A percentile compares a stretch with the other conserved stretches of the same genome.
phyloP scores from a whole-genome alignment of 2,888 invertebrate genomes.

The Agapostemon virescens region DNA sequence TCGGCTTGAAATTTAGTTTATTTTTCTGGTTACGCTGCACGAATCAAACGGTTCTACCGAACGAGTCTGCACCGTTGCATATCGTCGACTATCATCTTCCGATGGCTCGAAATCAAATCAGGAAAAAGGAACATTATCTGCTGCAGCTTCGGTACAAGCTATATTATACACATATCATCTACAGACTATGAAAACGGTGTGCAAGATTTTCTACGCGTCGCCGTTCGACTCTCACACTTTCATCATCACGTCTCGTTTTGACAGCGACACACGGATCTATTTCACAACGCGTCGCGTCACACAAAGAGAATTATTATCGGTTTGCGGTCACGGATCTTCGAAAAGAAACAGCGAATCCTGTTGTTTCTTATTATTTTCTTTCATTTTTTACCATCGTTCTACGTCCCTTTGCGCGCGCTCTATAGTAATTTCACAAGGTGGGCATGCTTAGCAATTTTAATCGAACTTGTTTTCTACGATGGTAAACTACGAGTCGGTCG shows the following conservation, averaged over 20 bases:
- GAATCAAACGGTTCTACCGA: slow-evolving; percentile 33
- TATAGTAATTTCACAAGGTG: slow-evolving; percentile 25
- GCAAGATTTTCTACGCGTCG: slow-evolving; percentile 55
- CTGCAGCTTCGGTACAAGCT: slow-evolving; percentile 28
- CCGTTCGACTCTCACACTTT: slow-evolving; percentile 59
- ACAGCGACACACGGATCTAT: not conserved
- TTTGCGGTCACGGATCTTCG: slow-evolving; percentile 15
- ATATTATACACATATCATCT: slow-evolving; percentile 28
- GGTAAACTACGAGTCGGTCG: not conserved
- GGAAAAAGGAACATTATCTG: slow-evolving; percentile 41
- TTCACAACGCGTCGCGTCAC: not conserved
- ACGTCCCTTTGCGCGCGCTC: slow-evolving; percentile 24
- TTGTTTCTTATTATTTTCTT: not conserved
- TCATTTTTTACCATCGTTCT: not conserved
- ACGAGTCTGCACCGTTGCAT: slow-evolving; percentile 31
- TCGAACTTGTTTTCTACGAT: slow-evolving; percentile 16
- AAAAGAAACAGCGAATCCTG: slow-evolving; percentile 40
- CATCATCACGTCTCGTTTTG: slow-evolving; percentile 25
- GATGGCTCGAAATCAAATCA: slow-evolving; percentile 35
- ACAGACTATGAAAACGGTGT: slow-evolving; percentile 37
- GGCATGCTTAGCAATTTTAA: slow-evolving; percentile 58
- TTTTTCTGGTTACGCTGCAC: too few species aligned
- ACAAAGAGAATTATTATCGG: slow-evolving; percentile 32
- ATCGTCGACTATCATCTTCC: slow-evolving; percentile 20
- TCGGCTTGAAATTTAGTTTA: too few species aligned